These are phyloP conservation scores for Eurois occulta DNA, from an alignment of 2,888 invertebrate genomes.

Conservation along the genomic window DNA sequence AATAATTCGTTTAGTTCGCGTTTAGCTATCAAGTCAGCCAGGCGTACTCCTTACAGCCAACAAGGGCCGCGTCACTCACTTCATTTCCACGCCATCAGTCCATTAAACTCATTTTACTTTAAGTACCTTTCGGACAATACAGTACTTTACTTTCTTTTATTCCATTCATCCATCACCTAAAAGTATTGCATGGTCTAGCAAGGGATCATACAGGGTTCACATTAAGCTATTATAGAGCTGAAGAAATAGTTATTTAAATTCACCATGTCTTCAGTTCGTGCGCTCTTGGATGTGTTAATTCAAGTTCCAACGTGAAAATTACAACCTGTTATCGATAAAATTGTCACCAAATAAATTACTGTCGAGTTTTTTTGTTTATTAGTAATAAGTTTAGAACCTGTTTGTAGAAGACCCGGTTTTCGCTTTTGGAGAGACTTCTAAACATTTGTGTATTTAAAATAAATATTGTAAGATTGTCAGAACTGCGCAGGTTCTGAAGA, in stretches of 20 bases:
- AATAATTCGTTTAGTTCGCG: too few species aligned
- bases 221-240: neutral
- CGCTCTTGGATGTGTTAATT: conserved; percentile 6
- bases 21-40: too few species aligned
- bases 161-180: too few species aligned
- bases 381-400: conserved; percentile 30
- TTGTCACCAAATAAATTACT: conserved; percentile 54
- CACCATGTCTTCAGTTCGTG: neutral
- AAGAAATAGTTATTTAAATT: neutral
- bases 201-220: too few species aligned
- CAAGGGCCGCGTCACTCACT: too few species aligned
- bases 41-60: too few species aligned
- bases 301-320: conserved; percentile 9
- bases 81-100: too few species aligned
- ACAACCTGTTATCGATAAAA: conserved; percentile 38
- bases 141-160: too few species aligned
- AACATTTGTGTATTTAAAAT: conserved; percentile 4
- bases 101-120: too few species aligned
- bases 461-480: neutral
- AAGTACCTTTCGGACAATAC: too few species aligned
- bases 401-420: conserved; percentile 34
- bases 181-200: too few species aligned
- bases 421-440: conserved; percentile 8
- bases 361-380: conserved; percentile 35
- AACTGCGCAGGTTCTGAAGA: neutral